Base-by-base conservation (phyloP, 2,113 vertebrate species). In the Protobothrops flavoviridis region DNA sequence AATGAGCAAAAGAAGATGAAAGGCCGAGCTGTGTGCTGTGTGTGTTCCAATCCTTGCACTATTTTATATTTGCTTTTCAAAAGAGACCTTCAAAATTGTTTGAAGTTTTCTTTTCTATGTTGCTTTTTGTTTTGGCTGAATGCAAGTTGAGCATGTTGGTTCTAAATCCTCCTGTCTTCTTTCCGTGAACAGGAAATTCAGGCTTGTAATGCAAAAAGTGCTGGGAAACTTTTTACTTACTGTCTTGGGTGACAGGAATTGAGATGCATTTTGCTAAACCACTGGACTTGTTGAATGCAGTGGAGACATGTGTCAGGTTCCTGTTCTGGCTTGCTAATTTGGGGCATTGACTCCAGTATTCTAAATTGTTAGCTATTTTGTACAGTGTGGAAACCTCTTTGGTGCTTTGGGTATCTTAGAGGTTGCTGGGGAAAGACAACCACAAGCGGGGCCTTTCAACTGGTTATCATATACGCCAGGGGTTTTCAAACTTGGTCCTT, bases 41-140 rank as follows among this genome's bases (percentile, higher is more conserved):
- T 0, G 0, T 33, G 39, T 91, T 59, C 86, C 33, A 55, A 5
- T 33, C 0, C 8, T 29, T 52, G 21, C 33, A 5, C 0, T 0
- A 0, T 12, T 33, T 57, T 89, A 50, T 9, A 13, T 88, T 45
- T 39, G 61, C 74, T 52, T 93, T 93, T 93, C 26, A 74, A 81
- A 74, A 56, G 26, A 11, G 21, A 33, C 29, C 43, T 89, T 26
- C 56, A 43, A 48, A 90, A 26, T 11, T 0, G 2, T 74, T 61
- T 21, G 8, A 61, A 74, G 52, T 33, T 33, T 33, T 90, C 4
- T 90, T 59, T 5, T 0, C 10, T 3, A 39, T 74, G 56, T 50
- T 81, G 6, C 81, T 29, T 85, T n/a, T 15, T 20, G 26, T 24
- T 1, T 50, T 69, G 89, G 1, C 0, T 5, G 24, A n/a, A 10